Evolutionary conservation across 2,888 invertebrate species (phyloP).

Genomic region (Liopterus haemorrhoidalis): DNA sequence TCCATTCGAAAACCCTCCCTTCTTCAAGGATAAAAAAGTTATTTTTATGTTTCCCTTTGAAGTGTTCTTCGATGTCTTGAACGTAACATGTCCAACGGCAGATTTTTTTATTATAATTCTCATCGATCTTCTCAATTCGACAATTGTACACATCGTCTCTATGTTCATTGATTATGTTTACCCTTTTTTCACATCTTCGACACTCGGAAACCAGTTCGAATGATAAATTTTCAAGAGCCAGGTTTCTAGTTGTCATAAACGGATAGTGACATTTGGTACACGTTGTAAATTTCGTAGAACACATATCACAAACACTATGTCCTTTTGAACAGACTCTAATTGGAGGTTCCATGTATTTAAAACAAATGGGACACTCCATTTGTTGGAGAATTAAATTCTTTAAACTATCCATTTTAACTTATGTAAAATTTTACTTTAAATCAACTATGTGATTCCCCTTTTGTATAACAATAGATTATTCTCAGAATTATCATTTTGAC

Average conservation of each 20-base stretch:
- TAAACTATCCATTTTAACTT: constrained; percentile 7
- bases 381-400: constrained; percentile 35
- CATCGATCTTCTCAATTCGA: constrained; percentile 16
- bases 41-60: constrained; percentile 4
- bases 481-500: too few species aligned
- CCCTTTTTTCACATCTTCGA: constrained; percentile 3
- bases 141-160: constrained; percentile 24
- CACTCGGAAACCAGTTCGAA: constrained; percentile 12
- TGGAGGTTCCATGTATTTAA: constrained; percentile 49
- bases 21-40: constrained; percentile 12
- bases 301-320: constrained; percentile 48
- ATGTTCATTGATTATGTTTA: neutral
- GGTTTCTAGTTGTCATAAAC: constrained; percentile 18
- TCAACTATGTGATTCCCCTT: too few species aligned
- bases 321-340: constrained; percentile 50
- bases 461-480: too few species aligned
- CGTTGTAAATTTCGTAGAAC: constrained; percentile 30
- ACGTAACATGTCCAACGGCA: constrained; percentile 28
- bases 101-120: constrained; percentile 17
- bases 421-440: too few species aligned
- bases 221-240: constrained; percentile 13
- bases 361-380: constrained; percentile 49
- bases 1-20: constrained; percentile 13
- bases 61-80: constrained; percentile 18
- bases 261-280: constrained; percentile 17